Evolutionary conservation across 2,888 invertebrate genomes (phyloP), one percentile per base, ranked within the genome.

Genomic region (Drosophila engyochracea): DNA sequence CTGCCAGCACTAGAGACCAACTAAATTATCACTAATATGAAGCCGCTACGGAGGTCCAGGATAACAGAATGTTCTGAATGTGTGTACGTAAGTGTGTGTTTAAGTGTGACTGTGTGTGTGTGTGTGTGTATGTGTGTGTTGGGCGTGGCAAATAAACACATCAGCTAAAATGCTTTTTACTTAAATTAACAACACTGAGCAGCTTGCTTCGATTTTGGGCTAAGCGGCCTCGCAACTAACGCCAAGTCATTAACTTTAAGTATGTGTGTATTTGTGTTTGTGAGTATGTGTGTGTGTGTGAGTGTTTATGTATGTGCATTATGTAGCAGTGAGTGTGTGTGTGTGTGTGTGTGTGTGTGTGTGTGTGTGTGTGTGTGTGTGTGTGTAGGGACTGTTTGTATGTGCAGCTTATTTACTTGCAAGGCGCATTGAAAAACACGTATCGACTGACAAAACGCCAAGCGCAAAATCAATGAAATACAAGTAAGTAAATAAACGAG

Each of bases 101-200:
- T 63, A 44, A 51, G 54, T 61, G 54, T 59, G 16, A 64, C 30
- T 72, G 12, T 69, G 60, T 47, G 57, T 69, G 52, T 66, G 39
- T 47, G 30, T 19, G 59, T 51, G 31, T 30, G 7, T 57, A 39
- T 51, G 22, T 61, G 60, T 59, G 14, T 76, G 73, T 33, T 53
- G 65, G 90, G 90, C 83, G 90, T 87, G 90, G 90, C 87, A 89
- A 89, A 89, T 89, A 87, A 87, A 87, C 88, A 89, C 90, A 89
- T 88, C 88, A 85, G 77, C 83, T 77, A 77, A 89, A 89, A 85
- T 88, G 87, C 88, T 87, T 84, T 87, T 87, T 88, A 89, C 90
- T 89, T 88, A 88, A 87, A 87, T 89, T 89, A 87, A 89, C 84
- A 89, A 77, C 74, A 71, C 68, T 51, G 59, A 89, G 78, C 85